These are phyloP conservation scores for Ifrita kowaldi DNA, from an alignment of 2,113 vertebrate genomes.

Conservation along the genomic window DNA sequence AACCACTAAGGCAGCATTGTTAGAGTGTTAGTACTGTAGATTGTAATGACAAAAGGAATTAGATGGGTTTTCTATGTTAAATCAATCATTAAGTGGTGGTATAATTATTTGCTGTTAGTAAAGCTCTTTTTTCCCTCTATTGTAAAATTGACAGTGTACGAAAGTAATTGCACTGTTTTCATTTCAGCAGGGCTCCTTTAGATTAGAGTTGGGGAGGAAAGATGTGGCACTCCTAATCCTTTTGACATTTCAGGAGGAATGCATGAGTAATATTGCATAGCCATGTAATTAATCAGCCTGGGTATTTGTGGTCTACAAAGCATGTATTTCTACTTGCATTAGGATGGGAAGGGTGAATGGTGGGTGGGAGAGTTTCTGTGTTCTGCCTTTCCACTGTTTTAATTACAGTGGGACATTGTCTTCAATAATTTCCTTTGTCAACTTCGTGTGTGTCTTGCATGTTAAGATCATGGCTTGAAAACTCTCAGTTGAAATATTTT, in stretches of 20 bases:
- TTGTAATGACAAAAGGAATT: conserved; percentile 75
- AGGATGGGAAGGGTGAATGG: conserved; percentile 47
- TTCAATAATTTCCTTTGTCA: conserved; percentile 67
- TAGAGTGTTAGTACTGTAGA: conserved; percentile 70
- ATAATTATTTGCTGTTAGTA: conserved; percentile 77
- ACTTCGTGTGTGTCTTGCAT: conserved; percentile 48
- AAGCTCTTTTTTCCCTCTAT: conserved; percentile 59
- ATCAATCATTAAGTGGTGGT: conserved; percentile 75
- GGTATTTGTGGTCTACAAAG: conserved; percentile 63
- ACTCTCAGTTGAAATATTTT: not conserved
- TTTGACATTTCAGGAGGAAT: conserved; percentile 74
- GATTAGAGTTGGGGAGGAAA: conserved; percentile 66
- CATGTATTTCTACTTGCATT: conserved; percentile 51
- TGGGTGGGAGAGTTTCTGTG: conserved; percentile 50
- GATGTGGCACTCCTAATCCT: conserved; percentile 71
- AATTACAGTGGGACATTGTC: conserved; percentile 64
- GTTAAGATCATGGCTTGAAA: conserved; percentile 32
- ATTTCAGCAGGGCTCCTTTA: conserved; percentile 71
- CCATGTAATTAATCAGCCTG: conserved; percentile 67
- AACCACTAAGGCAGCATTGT: conserved; percentile 61
- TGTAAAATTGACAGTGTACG: conserved; percentile 72
- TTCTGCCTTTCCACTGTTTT: conserved; percentile 52
- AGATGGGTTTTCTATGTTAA: conserved; percentile 75
- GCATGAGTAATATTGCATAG: conserved; percentile 71
- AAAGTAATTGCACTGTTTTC: conserved; percentile 74